Conservation (phyloP, 37 sponge, comb jelly and placozoan genomes). For the Spongia lamella region DNA sequence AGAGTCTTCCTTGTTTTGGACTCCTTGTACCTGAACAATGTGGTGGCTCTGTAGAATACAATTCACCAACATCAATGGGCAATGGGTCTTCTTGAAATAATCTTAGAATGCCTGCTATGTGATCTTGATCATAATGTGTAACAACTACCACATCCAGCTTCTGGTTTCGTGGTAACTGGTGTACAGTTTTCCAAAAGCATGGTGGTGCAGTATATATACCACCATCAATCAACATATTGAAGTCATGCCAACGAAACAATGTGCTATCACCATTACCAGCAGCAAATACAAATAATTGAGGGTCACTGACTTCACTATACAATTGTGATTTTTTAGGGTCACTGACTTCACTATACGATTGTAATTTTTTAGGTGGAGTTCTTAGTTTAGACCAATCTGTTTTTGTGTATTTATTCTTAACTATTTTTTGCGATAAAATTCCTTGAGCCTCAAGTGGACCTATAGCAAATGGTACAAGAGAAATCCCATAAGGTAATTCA, state of each 20-base stretch:
- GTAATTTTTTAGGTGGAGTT: too few relatives aligned
- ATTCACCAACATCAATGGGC: neutral
- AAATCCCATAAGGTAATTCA: too few relatives aligned
- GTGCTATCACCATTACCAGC: conserved; percentile 9
- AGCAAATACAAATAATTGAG: neutral
- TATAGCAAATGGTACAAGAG: too few relatives aligned
- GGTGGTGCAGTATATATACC: neutral
- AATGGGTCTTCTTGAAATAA: neutral
- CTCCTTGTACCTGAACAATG: too few relatives aligned
- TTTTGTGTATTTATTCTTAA: too few relatives aligned
- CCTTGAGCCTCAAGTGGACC: too few relatives aligned
- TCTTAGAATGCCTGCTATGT: conserved; percentile 1
- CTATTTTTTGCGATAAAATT: too few relatives aligned
- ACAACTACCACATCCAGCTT: conserved; percentile 21
- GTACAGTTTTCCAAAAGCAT: neutral
- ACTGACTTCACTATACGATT: neutral
- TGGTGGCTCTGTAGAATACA: neutral
- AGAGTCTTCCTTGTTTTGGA: too few relatives aligned
- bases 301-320: neutral
- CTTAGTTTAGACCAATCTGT: too few relatives aligned
- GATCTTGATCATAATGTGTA: conserved; percentile 11
- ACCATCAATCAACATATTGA: conserved; percentile 17
- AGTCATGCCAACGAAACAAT: conserved; percentile 8
- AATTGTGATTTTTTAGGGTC: too few relatives aligned
- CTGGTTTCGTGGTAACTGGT: neutral